Base-by-base conservation (phyloP, 2,113 vertebrate genomes). In the Ariopsis seemanni region DNA sequence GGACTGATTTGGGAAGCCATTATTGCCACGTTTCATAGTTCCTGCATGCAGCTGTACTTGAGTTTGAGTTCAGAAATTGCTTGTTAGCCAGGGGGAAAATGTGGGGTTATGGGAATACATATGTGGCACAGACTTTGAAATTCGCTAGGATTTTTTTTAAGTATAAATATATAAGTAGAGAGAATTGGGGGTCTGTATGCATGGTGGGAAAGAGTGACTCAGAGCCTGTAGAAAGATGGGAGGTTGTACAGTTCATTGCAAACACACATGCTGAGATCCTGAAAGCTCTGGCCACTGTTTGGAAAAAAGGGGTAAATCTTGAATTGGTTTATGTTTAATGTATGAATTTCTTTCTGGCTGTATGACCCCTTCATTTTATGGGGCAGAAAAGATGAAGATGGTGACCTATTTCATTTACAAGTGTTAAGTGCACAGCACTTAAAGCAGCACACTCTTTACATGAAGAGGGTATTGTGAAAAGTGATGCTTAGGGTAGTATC, bases 1-100 rank as follows among this genome's bases (percentile, higher is more conserved):
- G 34, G 4, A 71, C n/a, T 82, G 80, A 91, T 90, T 91, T 74
- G 63, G 80, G 60, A 82, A 89, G 30, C 79, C 86, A 72, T 90
- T 85, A 84, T 27, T 85, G 34, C 69, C 11, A 55, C 63, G 25
- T 81, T 80, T 60, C 27, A 52, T 85, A 74, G 87, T 83, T 74
- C 58, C 48, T 27, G 71, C 57, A 87, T 88, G 65, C 48, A 85
- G 77, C 18, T 72, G 42, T 58, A 75, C 83, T 86, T 83, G 62
- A 48, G 77, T 42, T 42, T 42, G 42, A 42, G 42, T 42, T 42
- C 27, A 75, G 78, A 90, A 87, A 88, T 77, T 85, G 63, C 63
- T 86, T 65, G 60, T 34, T 42, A 18, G 57, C n/a, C 18, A 74
- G 60, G 53, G 17, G 85, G 67, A 53, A 27, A 55, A 27, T 2